A percentile compares a stretch with the other conserved stretches of the same genome.
These are phyloP conservation scores for Lamprotornis superbus DNA, from an alignment of 2,113 vertebrate species.

Conservation along the genomic window DNA sequence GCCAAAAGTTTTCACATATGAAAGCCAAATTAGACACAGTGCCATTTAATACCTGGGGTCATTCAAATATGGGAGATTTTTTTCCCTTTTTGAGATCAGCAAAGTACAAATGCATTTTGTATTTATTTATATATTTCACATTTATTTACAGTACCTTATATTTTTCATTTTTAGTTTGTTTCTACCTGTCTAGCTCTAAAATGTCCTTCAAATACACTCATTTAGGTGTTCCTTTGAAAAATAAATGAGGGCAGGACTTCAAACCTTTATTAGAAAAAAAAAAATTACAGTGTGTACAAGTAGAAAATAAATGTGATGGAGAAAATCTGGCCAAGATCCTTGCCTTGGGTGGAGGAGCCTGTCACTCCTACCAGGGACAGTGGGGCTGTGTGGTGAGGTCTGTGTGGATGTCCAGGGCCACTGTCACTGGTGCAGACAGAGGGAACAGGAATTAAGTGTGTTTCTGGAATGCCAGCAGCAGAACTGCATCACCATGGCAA, in stretches of 20 bases:
- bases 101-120: not conserved
- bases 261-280: not conserved
- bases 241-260: not conserved
- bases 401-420: not conserved
- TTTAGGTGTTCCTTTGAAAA: not conserved
- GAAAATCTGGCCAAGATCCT: not conserved
- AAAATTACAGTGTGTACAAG: not conserved
- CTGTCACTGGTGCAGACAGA: not conserved
- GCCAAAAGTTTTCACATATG: not conserved
- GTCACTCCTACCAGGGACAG: fast-evolving
- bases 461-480: not conserved
- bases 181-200: not conserved
- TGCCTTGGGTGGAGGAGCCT: not conserved
- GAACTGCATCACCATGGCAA: not conserved
- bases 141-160: not conserved
- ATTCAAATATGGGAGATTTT: not conserved
- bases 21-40: not conserved
- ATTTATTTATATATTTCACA: not conserved
- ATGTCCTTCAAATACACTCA: not conserved
- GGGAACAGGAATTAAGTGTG: not conserved
- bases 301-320: not conserved
- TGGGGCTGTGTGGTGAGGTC: not conserved
- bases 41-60: not conserved
- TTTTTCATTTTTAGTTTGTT: not conserved
- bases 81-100: not conserved